Evolutionary conservation across 1,140 invertebrate species (phyloP).

Genomic region (Caenorhabditis inopinata): DNA sequence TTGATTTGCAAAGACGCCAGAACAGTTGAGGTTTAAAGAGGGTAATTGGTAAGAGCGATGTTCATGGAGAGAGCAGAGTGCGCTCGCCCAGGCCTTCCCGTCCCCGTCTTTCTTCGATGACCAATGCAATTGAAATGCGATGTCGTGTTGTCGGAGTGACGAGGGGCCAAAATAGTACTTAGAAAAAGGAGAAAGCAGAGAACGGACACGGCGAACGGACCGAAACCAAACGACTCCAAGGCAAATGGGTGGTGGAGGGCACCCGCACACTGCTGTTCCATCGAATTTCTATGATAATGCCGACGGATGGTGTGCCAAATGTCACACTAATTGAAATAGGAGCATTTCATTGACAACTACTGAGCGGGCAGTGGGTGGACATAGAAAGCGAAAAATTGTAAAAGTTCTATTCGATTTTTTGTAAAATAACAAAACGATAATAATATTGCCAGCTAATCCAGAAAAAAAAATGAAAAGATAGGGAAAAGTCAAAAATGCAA

Average conservation of each 20-base stretch:
- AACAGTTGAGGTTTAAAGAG: slow-evolving; percentile 24
- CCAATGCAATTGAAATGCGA: slow-evolving; percentile 30
- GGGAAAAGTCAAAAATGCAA: too few species aligned
- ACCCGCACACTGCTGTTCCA: background rate
- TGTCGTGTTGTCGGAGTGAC: slow-evolving; percentile 24
- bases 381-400: background rate
- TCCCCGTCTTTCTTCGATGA: slow-evolving; percentile 24
- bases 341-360: background rate
- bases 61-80: slow-evolving; percentile 3
- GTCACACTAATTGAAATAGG: slow-evolving; percentile 15
- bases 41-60: slow-evolving; percentile 30
- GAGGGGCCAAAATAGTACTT: background rate
- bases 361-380: background rate
- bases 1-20: background rate
- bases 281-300: slow-evolving; percentile 27
- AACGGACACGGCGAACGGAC: slow-evolving; percentile 13
- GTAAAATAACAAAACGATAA: too few species aligned
- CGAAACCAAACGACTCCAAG: background rate
- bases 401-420: too few species aligned
- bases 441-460: too few species aligned
- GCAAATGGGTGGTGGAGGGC: background rate
- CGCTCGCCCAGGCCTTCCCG: slow-evolving; percentile 26
- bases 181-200: background rate
- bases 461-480: too few species aligned
- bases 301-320: slow-evolving; percentile 27